Conservation (phyloP, 2,797 vertebrate species). For the Channallabes apus region DNA sequence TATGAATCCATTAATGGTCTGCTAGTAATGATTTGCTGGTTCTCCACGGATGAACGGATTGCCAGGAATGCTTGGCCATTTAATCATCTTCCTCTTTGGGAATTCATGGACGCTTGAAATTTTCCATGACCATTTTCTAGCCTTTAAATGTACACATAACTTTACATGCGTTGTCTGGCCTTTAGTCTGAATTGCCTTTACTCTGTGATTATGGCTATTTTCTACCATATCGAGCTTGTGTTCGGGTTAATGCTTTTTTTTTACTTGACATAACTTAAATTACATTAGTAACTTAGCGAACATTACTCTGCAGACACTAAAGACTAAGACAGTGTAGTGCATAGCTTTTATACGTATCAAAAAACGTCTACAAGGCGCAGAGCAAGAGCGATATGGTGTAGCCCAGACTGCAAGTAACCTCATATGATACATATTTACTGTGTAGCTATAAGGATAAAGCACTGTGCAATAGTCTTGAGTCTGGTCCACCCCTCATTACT, state of each 20-base stretch:
- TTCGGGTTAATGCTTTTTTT: no score
- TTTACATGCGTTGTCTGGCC: background rate
- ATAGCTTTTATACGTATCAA: background rate
- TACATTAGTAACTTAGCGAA: background rate
- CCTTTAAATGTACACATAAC: background rate
- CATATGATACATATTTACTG: background rate
- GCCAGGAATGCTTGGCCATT: background rate
- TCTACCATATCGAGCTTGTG: background rate
- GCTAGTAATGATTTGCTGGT: background rate
- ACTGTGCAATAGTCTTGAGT: no score
- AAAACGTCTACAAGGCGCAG: background rate
- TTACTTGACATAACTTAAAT: background rate
- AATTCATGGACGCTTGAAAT: background rate
- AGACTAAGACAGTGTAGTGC: background rate
- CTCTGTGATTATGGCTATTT: background rate
- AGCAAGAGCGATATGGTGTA: background rate
- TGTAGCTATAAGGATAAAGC: background rate
- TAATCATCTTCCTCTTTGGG: background rate
- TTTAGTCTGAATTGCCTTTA: background rate
- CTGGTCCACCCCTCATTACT: no score
- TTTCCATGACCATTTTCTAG: background rate
- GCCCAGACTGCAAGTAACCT: background rate
- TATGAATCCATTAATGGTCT: constrained; percentile 5
- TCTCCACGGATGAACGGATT: background rate
- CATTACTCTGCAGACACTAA: background rate